phyloP scores from a whole-genome alignment of 2,797 vertebrate species.

The Anguilla marmorata region DNA sequence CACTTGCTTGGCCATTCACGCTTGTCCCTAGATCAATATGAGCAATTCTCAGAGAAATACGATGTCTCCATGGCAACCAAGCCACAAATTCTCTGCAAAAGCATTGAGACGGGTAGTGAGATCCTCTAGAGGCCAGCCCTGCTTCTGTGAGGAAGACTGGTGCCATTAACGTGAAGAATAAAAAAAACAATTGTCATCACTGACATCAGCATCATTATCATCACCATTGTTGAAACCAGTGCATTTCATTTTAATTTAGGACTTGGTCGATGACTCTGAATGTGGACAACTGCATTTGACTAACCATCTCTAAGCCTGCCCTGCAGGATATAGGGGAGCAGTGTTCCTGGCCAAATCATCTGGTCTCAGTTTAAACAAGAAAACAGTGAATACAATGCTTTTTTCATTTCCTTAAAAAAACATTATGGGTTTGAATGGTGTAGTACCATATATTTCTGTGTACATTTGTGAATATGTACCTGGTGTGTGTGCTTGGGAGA shows the following conservation, averaged over 20 bases:
- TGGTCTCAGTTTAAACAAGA: background rate
- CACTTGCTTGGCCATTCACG: conserved; percentile 90
- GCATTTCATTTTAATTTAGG: background rate
- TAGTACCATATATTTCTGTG: too few relatives aligned
- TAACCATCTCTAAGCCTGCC: background rate
- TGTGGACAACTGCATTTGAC: background rate
- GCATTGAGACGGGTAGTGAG: conserved; percentile 74
- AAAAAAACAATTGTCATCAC: background rate
- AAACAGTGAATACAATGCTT: background rate
- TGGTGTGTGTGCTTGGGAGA: background rate
- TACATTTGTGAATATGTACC: background rate
- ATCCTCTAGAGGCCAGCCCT: conserved; percentile 73
- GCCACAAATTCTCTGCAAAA: conserved; percentile 88
- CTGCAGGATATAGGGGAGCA: background rate
- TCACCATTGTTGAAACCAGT: background rate
- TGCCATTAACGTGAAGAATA: background rate
- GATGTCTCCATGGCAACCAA: conserved; percentile 95
- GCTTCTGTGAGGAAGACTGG: conserved; percentile 73
- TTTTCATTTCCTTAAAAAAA: background rate
- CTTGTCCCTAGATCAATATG: conserved; percentile 96
- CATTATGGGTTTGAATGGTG: too few relatives aligned
- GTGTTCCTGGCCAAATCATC: background rate
- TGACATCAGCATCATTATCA: background rate
- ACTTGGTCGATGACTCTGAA: background rate
- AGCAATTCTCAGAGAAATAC: conserved; percentile 98